Evolutionary conservation across 1,140 invertebrate species (phyloP), one percentile per base, ranked within the genome.

Genomic region (Caerostris extrusa): DNA sequence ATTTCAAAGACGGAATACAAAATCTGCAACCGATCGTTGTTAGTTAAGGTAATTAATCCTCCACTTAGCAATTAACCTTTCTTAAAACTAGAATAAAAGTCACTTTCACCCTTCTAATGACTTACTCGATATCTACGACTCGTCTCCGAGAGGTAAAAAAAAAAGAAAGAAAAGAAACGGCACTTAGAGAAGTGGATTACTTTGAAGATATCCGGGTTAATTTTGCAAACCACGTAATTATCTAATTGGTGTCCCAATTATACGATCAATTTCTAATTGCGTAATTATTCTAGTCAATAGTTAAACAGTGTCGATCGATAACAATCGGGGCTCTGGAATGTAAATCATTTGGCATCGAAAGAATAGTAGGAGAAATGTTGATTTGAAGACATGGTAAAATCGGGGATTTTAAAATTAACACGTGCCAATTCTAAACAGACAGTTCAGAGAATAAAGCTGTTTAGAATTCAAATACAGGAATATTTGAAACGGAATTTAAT

Each of bases 21-120:
- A 67, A 5, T 12, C 4, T 50, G 50, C 5, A 50, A 77, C 19
- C 34, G 12, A 77, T 53, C 71, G 14, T 34, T 53, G 14, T 5
- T 77, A 77, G 71, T 77, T 77, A 53, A 50, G 71, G 53, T 77
- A 77, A 77, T 77, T 77, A 77, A 50, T 8, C 7, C 71, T 77
- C 50, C 34, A 77, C 71, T 77, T 77, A 10, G 50, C 71, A 77
- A 77, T 77, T 77, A 77, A 50, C 71, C 71, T 19, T 34, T 34
- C 8, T 12, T 5, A 12, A 12, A 77, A 53, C 0, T 8, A 77
- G 50, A 53, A 53, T 50, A 53, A 77, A 12, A 14, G 19, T 12
- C 71, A 77, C 34, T 77, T 50, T 34, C 8, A 5, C 8, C 8
- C 53, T 10, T 12, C 10, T 77, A 77, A 77, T 77, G 71, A 77